These are phyloP conservation scores for Verasper variegatus DNA, from an alignment of 2,113 vertebrate species.

Conservation along the genomic window DNA sequence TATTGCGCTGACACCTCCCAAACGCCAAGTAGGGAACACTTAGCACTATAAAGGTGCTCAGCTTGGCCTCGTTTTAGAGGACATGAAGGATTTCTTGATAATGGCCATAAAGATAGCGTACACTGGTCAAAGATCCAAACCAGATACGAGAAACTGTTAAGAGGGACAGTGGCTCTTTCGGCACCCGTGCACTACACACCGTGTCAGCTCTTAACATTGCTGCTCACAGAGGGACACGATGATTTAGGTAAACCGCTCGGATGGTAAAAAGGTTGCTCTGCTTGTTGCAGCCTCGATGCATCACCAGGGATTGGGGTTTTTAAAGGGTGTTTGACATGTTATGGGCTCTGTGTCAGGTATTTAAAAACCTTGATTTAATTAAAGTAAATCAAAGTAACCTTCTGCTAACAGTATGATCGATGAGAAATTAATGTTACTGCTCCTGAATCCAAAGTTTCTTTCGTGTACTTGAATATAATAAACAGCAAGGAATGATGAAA, in stretches of 20 bases:
- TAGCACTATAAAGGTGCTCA: slow-evolving; percentile 68
- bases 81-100: slow-evolving; percentile 75
- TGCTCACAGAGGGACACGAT: slow-evolving; percentile 50
- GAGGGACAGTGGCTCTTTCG: slow-evolving; percentile 15
- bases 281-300: slow-evolving; percentile 22
- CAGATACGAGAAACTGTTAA: slow-evolving; percentile 36
- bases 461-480: slow-evolving; percentile 1
- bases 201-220: slow-evolving; percentile 47
- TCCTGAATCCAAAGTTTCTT: slow-evolving; percentile 16
- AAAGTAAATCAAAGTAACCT: background rate
- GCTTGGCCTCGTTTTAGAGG: slow-evolving; percentile 77
- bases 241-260: slow-evolving; percentile 65
- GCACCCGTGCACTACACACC: slow-evolving; percentile 7
- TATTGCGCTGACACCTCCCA: slow-evolving; percentile 71
- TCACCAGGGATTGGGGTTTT: slow-evolving; percentile 34
- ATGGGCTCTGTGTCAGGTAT: slow-evolving; percentile 29
- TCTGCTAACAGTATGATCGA: background rate
- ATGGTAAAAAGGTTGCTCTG: slow-evolving; percentile 48
- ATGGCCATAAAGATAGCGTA: slow-evolving; percentile 59
- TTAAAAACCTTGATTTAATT: slow-evolving; percentile 11
- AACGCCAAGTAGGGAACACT: slow-evolving; percentile 80
- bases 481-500: slow-evolving; percentile 22
- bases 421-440: background rate
- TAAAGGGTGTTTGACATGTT: slow-evolving; percentile 55
- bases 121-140: slow-evolving; percentile 50